These are phyloP conservation scores for Bembecia ichneumoniformis DNA, from an alignment of 2,888 invertebrate species.

Conservation along the genomic window DNA sequence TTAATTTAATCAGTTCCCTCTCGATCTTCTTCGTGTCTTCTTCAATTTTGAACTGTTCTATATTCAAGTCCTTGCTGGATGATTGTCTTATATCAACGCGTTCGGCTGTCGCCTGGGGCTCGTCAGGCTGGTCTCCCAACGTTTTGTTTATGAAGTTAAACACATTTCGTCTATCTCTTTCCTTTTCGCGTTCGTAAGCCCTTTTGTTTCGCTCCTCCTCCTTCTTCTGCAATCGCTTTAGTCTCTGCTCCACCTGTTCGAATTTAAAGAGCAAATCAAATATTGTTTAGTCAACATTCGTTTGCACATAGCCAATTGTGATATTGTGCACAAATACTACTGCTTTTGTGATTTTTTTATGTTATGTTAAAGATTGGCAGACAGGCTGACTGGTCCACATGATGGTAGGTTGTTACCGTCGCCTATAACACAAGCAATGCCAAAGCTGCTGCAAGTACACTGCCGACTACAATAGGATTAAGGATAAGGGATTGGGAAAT, in stretches of 20 bases:
- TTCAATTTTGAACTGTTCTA: conserved; percentile 79
- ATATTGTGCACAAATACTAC: too few species aligned
- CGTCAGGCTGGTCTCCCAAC: conserved; percentile 52
- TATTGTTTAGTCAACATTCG: not conserved
- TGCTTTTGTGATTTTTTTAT: too few species aligned
- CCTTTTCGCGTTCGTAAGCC: conserved; percentile 75
- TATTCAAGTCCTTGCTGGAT: conserved; percentile 78
- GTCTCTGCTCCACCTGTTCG: conserved; percentile 74
- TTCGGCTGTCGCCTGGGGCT: conserved; percentile 15
- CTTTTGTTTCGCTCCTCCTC: conserved; percentile 75
- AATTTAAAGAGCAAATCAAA: not conserved
- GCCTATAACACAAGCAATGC: too few species aligned
- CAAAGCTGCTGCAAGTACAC: too few species aligned
- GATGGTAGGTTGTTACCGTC: too few species aligned
- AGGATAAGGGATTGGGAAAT: too few species aligned
- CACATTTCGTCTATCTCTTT: conserved; percentile 75
- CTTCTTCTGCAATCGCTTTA: conserved; percentile 76
- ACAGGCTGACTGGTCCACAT: too few species aligned
- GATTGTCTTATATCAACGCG: conserved; percentile 58
- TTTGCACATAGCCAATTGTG: too few species aligned
- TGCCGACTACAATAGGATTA: too few species aligned
- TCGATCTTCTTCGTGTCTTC: conserved; percentile 80
- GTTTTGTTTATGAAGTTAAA: conserved; percentile 84
- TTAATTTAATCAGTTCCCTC: conserved; percentile 76
- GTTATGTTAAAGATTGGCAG: too few species aligned